These are phyloP conservation scores for Melanerpes aurifrons DNA, from an alignment of 2,113 vertebrate genomes.

Conservation along the genomic window DNA sequence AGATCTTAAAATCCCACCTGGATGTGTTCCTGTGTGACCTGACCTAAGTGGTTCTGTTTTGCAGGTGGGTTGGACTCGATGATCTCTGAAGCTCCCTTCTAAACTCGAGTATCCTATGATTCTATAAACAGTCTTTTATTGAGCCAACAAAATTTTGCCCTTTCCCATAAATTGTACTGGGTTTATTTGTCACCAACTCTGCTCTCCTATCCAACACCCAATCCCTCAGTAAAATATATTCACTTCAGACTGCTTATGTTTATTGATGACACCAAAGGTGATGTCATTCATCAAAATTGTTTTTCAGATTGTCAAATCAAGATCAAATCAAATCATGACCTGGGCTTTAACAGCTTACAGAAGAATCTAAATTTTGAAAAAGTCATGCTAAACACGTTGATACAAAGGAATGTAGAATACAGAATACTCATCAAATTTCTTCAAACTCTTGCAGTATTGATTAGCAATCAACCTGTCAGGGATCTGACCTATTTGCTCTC, in stretches of 20 bases:
- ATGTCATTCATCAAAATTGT: not conserved
- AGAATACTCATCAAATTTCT: not conserved
- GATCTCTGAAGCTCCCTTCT: too few relatives aligned
- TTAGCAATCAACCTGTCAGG: constrained; percentile 6
- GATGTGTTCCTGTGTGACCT: too few relatives aligned
- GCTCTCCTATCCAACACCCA: not conserved
- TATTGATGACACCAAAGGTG: not conserved
- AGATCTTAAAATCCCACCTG: too few relatives aligned
- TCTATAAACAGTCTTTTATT: too few relatives aligned
- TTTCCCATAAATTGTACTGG: not conserved
- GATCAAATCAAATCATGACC: not conserved
- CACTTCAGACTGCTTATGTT: not conserved
- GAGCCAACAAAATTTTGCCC: not conserved
- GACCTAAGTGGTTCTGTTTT: too few relatives aligned
- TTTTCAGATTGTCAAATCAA: not conserved
- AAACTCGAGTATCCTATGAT: too few relatives aligned
- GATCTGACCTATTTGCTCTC: not conserved
- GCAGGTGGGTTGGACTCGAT: too few relatives aligned
- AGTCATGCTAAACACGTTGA: not conserved
- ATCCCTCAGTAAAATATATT: not conserved
- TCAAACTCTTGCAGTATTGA: not conserved
- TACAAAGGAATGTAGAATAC: not conserved
- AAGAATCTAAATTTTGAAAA: not conserved
- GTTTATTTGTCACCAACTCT: not conserved
- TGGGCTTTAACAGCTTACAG: not conserved